Percentiles rank a stretch among this genome's conserved stretches.
These are phyloP conservation scores for Florisuga fusca DNA, from an alignment of 2,797 vertebrate genomes.

Conservation along the genomic window DNA sequence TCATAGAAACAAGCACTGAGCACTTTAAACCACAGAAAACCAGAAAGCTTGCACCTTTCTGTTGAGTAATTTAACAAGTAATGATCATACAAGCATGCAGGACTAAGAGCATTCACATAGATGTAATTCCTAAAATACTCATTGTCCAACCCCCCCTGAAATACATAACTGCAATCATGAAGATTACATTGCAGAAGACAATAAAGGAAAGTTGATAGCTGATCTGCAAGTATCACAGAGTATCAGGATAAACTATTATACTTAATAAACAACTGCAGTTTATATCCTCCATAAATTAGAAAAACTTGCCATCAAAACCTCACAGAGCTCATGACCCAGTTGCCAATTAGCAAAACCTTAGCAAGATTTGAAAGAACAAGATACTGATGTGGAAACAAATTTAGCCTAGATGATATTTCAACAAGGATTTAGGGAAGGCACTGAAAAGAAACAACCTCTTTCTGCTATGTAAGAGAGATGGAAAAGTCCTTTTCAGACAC, in stretches of 20 bases:
- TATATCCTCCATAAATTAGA: not conserved
- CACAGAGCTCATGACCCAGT: not conserved
- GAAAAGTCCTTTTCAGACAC: not conserved
- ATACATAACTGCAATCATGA: not conserved
- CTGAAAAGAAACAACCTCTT: not conserved
- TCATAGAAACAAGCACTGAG: rapidly evolving
- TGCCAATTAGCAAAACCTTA: not conserved
- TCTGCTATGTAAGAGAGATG: not conserved
- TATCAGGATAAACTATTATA: not conserved
- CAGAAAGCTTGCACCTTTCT: not conserved
- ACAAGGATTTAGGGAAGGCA: not conserved
- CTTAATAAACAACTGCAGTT: not conserved
- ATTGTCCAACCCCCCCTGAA: not conserved
- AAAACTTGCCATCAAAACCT: not conserved
- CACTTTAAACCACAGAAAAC: not conserved
- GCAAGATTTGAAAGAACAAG: not conserved
- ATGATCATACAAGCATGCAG: not conserved
- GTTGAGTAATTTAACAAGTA: rapidly evolving
- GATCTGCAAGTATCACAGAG: not conserved
- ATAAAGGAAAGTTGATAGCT: not conserved
- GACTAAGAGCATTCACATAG: not conserved
- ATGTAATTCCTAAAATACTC: not conserved
- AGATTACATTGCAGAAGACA: not conserved
- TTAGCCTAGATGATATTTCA: not conserved
- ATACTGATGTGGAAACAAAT: not conserved